phyloP scores from a whole-genome alignment of 2,888 invertebrate species.

The Diaphora mendica region DNA sequence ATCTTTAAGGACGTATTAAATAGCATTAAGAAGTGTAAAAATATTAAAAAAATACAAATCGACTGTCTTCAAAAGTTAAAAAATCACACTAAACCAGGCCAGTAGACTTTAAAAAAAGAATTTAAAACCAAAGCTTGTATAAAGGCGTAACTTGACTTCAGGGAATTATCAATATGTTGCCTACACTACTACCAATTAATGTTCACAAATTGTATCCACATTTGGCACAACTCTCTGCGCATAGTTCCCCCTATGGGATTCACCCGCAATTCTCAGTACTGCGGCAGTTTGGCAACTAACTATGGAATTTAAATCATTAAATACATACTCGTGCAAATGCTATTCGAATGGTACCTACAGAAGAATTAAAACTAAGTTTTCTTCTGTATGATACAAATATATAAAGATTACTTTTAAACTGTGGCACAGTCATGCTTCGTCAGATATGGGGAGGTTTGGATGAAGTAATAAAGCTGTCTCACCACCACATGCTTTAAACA shows the following conservation, averaged over 20 bases:
- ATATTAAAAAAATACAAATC: no score
- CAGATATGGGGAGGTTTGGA: no score
- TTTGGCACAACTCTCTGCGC: not conserved
- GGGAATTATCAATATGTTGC: not conserved
- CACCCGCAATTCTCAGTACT: not conserved
- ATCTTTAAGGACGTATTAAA: no score
- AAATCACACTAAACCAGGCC: no score
- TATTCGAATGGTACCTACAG: not conserved
- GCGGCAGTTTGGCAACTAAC: not conserved
- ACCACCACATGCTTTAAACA: no score
- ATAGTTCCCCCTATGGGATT: not conserved
- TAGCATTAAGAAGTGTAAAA: no score
- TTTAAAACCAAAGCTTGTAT: not conserved
- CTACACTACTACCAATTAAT: not conserved
- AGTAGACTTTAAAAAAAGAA: not conserved
- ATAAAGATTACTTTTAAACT: no score
- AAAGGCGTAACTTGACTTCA: not conserved
- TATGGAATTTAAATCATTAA: not conserved
- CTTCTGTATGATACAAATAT: no score
- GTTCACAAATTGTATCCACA: not conserved
- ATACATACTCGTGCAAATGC: not conserved
- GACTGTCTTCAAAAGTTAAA: not conserved
- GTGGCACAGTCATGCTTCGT: no score
- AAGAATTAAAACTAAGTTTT: not conserved
- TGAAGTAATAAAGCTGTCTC: no score